phyloP scores from a whole-genome alignment of 92 coral and sea anemone species.

The Porites rus region DNA sequence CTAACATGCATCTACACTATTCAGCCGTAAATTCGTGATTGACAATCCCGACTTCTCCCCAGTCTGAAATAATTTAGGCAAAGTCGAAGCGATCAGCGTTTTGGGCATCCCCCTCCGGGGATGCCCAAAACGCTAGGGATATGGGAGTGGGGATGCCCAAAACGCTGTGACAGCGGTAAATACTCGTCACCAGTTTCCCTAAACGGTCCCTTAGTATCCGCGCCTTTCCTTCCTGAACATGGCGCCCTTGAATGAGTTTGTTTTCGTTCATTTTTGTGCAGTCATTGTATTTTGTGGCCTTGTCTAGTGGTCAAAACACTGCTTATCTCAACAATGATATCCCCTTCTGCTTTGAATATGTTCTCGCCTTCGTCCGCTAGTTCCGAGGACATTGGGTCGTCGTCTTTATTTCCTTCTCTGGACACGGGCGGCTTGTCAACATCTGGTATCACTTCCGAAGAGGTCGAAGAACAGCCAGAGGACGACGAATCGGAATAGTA shows the following conservation, averaged over 20 bases:
- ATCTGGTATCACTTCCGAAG: constrained; percentile 50
- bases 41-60: too few species aligned
- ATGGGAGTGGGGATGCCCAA: too few species aligned
- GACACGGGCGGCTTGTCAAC: constrained; percentile 48
- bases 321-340: constrained; percentile 41
- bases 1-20: too few species aligned
- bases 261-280: background rate
- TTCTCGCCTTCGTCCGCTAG: constrained; percentile 64
- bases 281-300: background rate
- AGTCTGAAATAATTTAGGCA: too few species aligned
- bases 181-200: background rate
- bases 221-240: constrained; percentile 23
- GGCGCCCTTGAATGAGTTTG: constrained; percentile 32
- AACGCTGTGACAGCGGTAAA: too few species aligned
- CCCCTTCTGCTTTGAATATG: constrained; percentile 56
- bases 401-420: constrained; percentile 58
- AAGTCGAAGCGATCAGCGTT: too few species aligned
- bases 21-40: too few species aligned
- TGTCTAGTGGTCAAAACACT: constrained; percentile 28
- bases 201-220: background rate
- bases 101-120: too few species aligned
- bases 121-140: too few species aligned
- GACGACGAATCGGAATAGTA: constrained; percentile 41
- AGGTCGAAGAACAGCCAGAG: constrained; percentile 43
- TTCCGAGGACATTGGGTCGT: constrained; percentile 50